A percentile compares a stretch with the other conserved stretches of the same genome.
Evolutionary conservation across 2,113 vertebrate species (phyloP).

Genomic region (Ciconia stormi): DNA sequence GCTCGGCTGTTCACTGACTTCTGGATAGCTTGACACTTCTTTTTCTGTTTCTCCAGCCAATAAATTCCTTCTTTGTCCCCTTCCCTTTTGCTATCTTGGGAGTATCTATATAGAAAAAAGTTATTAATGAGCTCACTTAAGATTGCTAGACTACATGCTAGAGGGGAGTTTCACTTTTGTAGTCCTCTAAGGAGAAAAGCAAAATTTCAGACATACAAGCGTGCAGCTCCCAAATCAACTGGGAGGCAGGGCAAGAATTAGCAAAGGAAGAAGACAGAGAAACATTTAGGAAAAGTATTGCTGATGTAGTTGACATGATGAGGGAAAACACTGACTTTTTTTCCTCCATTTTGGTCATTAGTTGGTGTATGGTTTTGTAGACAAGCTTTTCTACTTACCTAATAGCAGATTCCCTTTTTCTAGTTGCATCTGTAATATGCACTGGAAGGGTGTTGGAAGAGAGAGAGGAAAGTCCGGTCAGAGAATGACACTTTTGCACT

Average conservation of each 20-base stretch:
- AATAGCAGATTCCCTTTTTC: constrained; percentile 84
- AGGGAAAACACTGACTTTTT: background rate
- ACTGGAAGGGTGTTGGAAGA: constrained; percentile 89
- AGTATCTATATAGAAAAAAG: constrained; percentile 72
- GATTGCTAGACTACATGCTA: background rate
- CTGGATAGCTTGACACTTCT: constrained; percentile 81
- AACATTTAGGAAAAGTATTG: background rate
- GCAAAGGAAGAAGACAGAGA: background rate
- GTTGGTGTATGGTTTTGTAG: background rate
- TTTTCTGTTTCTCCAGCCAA: constrained; percentile 83
- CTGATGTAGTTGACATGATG: background rate
- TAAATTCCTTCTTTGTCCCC: constrained; percentile 74
- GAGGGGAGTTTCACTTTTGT: background rate
- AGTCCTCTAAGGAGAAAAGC: background rate
- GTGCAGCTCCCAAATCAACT: background rate
- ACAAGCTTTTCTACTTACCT: constrained; percentile 74
- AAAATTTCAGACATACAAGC: background rate
- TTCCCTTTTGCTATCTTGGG: constrained; percentile 80
- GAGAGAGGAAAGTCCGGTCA: constrained; percentile 81
- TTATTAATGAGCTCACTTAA: background rate
- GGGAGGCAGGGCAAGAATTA: background rate
- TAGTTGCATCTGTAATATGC: constrained; percentile 87
- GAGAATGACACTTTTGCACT: constrained; percentile 79
- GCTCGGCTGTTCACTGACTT: constrained; percentile 82
- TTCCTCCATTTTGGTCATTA: background rate